phyloP scores from a whole-genome alignment of 2,113 vertebrate genomes.

The Taxidea taxus region DNA sequence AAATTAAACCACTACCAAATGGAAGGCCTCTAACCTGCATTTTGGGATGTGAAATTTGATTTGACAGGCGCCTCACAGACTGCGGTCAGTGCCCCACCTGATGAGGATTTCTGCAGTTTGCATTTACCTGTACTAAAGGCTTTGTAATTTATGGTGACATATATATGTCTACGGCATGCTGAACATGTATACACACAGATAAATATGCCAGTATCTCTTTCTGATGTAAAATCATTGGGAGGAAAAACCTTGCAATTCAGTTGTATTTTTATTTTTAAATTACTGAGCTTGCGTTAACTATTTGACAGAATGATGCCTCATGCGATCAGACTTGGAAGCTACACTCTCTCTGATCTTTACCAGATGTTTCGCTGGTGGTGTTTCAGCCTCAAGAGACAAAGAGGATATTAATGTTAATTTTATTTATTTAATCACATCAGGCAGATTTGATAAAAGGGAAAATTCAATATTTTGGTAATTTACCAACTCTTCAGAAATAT shows the following conservation, averaged over 20 bases:
- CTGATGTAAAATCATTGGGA: not conserved
- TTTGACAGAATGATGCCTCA: constrained; percentile 51
- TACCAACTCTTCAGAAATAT: constrained; percentile 58
- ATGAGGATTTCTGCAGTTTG: constrained; percentile 51
- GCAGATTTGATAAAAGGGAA: constrained; percentile 72
- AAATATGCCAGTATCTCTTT: not conserved
- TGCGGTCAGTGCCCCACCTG: constrained; percentile 50
- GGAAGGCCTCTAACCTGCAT: constrained; percentile 57
- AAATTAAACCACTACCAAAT: constrained; percentile 74
- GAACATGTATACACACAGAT: constrained; percentile 1
- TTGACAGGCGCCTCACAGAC: constrained; percentile 59
- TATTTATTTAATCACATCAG: constrained; percentile 72
- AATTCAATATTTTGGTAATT: constrained; percentile 53
- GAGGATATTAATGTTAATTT: constrained; percentile 72
- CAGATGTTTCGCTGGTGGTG: constrained; percentile 65
- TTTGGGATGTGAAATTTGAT: constrained; percentile 35
- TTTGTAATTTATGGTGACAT: not conserved
- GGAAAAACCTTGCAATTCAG: not conserved
- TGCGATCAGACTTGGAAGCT: constrained; percentile 60
- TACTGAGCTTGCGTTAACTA: constrained; percentile 22
- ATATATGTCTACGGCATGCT: not conserved
- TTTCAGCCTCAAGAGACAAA: constrained; percentile 71
- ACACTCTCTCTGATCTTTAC: constrained; percentile 71
- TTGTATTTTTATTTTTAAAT: constrained; percentile 35
- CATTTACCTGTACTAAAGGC: constrained; percentile 6